These are phyloP conservation scores for Battus philenor DNA, from an alignment of 1,140 invertebrate genomes.

Conservation along the genomic window DNA sequence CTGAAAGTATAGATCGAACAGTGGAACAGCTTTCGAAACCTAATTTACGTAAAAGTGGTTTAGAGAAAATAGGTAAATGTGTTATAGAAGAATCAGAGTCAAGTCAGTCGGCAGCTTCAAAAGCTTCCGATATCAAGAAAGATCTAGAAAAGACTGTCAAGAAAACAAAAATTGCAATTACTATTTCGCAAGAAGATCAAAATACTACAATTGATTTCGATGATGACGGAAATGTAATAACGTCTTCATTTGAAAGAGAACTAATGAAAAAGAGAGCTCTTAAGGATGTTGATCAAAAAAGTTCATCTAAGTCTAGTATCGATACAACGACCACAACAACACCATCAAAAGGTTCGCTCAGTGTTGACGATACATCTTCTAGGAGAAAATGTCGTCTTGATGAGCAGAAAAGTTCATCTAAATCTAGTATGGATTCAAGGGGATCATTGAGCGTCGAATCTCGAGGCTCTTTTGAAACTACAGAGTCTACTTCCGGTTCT, in stretches of 20 bases:
- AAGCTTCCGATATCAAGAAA: constrained; percentile 50
- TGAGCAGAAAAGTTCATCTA: constrained; percentile 76
- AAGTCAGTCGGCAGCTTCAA: constrained; percentile 68
- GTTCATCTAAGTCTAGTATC: constrained; percentile 70
- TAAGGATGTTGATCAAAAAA: constrained; percentile 69
- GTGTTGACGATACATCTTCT: constrained; percentile 71
- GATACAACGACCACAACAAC: constrained; percentile 69
- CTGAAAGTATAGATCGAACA: constrained; percentile 72
- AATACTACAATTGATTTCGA: constrained; percentile 73
- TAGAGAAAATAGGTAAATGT: constrained; percentile 69
- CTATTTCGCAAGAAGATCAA: constrained; percentile 74
- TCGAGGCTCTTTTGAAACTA: constrained; percentile 81
- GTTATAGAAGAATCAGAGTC: constrained; percentile 72
- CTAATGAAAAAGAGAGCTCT: constrained; percentile 59
- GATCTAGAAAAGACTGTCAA: constrained; percentile 49
- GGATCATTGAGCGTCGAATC: constrained; percentile 80
- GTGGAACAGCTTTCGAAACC: constrained; percentile 62
- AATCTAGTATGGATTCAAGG: constrained; percentile 78
- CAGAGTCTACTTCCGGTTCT: constrained; percentile 85
- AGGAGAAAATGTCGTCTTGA: constrained; percentile 64
- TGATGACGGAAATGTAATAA: constrained; percentile 68
- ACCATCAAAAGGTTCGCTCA: constrained; percentile 69
- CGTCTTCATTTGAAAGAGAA: constrained; percentile 61
- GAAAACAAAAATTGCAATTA: constrained; percentile 74
- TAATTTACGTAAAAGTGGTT: constrained; percentile 47